Conservation (phyloP, 2,797 vertebrate genomes). For the Echeneis naucrates region DNA sequence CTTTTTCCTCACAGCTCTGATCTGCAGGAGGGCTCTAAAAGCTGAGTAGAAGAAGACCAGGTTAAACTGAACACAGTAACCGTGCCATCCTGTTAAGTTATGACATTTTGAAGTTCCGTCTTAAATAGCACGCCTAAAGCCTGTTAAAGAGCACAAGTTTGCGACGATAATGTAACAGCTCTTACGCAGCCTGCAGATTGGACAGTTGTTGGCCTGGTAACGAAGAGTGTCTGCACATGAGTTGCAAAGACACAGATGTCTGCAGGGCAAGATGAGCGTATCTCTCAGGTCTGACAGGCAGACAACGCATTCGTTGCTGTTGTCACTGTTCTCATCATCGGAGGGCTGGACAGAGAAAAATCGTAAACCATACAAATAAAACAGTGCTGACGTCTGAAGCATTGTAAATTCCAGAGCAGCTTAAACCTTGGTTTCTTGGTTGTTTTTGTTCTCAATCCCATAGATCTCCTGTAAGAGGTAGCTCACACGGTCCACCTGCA, state of each 20-base stretch:
- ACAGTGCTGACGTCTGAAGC: neutral
- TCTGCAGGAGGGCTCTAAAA: conserved; percentile 97
- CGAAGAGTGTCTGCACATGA: conserved; percentile 95
- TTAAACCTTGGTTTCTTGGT: conserved; percentile 96
- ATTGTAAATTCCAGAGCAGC: neutral
- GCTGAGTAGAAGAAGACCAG: conserved; percentile 77
- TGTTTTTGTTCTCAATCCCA: conserved; percentile 99
- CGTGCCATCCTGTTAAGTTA: neutral
- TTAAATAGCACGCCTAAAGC: neutral
- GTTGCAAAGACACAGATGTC: conserved; percentile 96
- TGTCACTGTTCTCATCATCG: conserved; percentile 97
- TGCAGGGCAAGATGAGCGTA: conserved; percentile 96
- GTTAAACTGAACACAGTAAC: conserved; percentile 4
- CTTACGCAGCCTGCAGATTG: conserved; percentile 98
- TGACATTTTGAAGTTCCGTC: neutral
- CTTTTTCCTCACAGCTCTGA: conserved; percentile 97
- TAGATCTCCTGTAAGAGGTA: conserved; percentile 99
- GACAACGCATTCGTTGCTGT: conserved; percentile 98
- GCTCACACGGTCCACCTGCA: conserved; percentile 97
- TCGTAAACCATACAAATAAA: neutral
- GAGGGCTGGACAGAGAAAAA: conserved; percentile 84
- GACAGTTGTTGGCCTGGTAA: conserved; percentile 98
- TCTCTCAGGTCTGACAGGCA: conserved; percentile 96
- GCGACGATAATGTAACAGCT: neutral
- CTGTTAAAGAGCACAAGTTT: neutral